Base-by-base conservation (phyloP, 1,140 invertebrate genomes). In the Paramacrobiotus metropolitanus region DNA sequence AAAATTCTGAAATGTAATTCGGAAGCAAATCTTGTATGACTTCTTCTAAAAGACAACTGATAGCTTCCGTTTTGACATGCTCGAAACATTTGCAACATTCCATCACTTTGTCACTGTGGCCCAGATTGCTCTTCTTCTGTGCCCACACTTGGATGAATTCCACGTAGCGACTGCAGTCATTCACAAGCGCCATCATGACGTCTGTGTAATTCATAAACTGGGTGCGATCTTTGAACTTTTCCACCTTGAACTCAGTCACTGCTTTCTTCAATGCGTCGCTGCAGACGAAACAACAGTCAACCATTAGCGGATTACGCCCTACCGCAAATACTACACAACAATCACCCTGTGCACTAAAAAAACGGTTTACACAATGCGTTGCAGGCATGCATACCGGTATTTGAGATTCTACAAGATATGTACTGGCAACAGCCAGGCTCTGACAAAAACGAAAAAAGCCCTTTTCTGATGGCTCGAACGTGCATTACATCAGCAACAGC, bases 171-270 rank as follows among this genome's bases (percentile, higher is more conserved):
- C 48, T 55, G 48, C 15, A 55, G 24, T 55, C 48, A 24, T 55
- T 55, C 15, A 55, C 48, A 15, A 55, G 24, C 4, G 48, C 48
- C 48, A 55, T 55, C 48, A 55, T 55, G 4, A 55, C 24, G 15
- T 15, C 15, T 24, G 48, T 55, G 48, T 55, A 55, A 24, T 24
- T 24, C 48, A 55, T 55, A 4, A 55, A 24, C 48, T 24, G 15
- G 48, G 48, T 20, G 9, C 48, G 48, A 55, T 55, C 48, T 28
- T 55, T 55, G 48, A 55, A 55, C 24, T 55, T 55, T 24, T 55
- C 48, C 15, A 9, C 28, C 15, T 24, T 15, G 48, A 20, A 55
- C 15, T 55, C 48, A 28, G 4, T 20, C 4, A 55, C 15, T 9
- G 48, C 48, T 4, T 15, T 20, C 24, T 55, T 55, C 24, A 55